phyloP scores from a whole-genome alignment of 2,888 invertebrate species.

The Homarus gammarus region DNA sequence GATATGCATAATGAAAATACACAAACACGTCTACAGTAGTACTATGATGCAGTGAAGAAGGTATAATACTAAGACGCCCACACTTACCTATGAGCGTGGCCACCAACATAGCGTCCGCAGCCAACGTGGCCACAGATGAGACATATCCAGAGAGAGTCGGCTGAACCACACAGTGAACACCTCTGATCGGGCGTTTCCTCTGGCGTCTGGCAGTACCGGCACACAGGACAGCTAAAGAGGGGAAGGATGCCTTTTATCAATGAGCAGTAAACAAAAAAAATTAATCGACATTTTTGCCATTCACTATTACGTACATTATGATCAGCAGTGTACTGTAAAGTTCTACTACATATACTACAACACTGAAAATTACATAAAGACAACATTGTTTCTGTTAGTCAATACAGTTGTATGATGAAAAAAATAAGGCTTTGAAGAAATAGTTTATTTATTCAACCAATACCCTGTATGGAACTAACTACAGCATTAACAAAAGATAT shows the following conservation, averaged over 20 bases:
- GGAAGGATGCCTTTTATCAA: neutral
- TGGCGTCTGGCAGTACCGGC: constrained; percentile 92
- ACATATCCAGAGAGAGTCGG: constrained; percentile 97
- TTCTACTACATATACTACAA: neutral
- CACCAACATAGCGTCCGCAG: constrained; percentile 93
- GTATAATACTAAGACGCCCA: too few species aligned
- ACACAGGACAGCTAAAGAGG: constrained; percentile 93
- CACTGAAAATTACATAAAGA: too few species aligned
- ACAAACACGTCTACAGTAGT: too few species aligned
- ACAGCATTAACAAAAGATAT: neutral
- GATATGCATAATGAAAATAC: too few species aligned
- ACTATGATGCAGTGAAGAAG: too few species aligned
- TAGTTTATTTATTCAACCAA: neutral
- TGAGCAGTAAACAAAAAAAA: neutral
- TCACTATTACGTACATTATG: neutral
- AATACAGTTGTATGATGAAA: too few species aligned
- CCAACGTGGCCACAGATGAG: constrained; percentile 99
- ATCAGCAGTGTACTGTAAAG: neutral
- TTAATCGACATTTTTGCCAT: neutral
- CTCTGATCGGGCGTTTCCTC: constrained; percentile 86
- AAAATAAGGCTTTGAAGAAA: too few species aligned
- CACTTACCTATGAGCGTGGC: constrained; percentile 90
- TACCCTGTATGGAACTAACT: neutral
- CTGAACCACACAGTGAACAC: constrained; percentile 85
- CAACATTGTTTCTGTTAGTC: too few species aligned